Percentiles rank a stretch among this genome's conserved stretches.
phyloP scores from a whole-genome alignment of 1,140 invertebrate genomes.

The Leptonema lineaticorne region DNA sequence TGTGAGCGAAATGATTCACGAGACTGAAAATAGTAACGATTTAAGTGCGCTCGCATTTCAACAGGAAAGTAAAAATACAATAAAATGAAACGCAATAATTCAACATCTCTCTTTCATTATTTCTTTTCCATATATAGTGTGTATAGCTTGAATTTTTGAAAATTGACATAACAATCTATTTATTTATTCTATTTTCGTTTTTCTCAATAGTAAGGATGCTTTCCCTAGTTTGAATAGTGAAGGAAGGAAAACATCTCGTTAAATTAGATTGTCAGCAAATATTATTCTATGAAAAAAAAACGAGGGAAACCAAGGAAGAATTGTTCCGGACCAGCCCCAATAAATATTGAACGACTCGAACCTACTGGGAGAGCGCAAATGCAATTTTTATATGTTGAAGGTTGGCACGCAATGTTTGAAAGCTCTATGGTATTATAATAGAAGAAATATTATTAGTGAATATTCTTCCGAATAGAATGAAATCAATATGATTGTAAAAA shows the following conservation, averaged over 20 bases:
- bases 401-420: conserved; percentile 1
- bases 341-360: background rate
- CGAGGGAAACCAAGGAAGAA: background rate
- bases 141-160: too few relatives aligned
- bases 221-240: background rate
- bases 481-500: too few relatives aligned
- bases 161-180: background rate
- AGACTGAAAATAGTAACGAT: background rate
- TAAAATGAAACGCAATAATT: background rate
- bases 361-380: background rate
- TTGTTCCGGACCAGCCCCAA: conserved; percentile 1
- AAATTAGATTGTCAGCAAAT: background rate
- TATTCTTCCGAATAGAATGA: background rate
- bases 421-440: too few relatives aligned
- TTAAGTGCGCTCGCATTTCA: background rate
- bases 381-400: background rate
- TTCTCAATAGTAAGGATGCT: background rate
- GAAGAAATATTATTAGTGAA: too few relatives aligned
- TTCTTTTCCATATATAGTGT: too few relatives aligned
- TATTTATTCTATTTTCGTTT: background rate
- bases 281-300: background rate
- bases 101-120: background rate
- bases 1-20: conserved; percentile 22
- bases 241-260: too few relatives aligned
- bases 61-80: background rate